Evolutionary conservation across 2,888 invertebrate species (phyloP), one percentile per base, ranked within the genome.

Genomic region (Tricholauxania praeusta): DNA sequence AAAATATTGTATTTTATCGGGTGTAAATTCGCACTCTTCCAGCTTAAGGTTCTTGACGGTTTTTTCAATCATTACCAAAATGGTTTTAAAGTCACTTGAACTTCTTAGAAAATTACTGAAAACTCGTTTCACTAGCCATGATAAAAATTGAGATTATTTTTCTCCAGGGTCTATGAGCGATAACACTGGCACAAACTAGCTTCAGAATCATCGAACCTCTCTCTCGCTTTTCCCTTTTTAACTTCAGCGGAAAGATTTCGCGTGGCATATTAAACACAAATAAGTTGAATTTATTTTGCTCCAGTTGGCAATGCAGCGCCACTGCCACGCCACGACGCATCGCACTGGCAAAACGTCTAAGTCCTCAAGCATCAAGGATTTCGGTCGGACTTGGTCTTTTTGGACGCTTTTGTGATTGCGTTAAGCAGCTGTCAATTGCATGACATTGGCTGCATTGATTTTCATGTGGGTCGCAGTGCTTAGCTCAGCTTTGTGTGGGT

Each of bases 201-300:
- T 47, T 15, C 14, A 28, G 48, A 19, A 19, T 15, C n/a, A 17
- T 39, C 15, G 4, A 12, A 14, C 12, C 48, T n/a, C 10, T 48
- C 14, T 17, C 39, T 5, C n/a, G n/a, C 6, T 17, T 47, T n/a
- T 47, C 48, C 47, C 32, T 39, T n/a, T 47, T 55, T 57, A 7
- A 69, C 62, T 51, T 59, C 69, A 60, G 28, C 39, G 52, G 32
- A 39, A 39, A 28, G 22, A 60, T 19, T 69, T 60, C 52, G 32
- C 39, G 52, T 52, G 69, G 62, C 51, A 69, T 59, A 69, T 62
- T 69, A 59, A 69, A 60, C 32, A 28, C 12, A 49, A 60, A 60
- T 60, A 59, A 60, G 47, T 39, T 55, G 55, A 28, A 28, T n/a
- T n/a, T 39, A 60, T 52, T n/a, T 53, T 32, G 39, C 55, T 67